phyloP scores from a whole-genome alignment of 2,113 vertebrate genomes.

The Gadus macrocephalus region DNA sequence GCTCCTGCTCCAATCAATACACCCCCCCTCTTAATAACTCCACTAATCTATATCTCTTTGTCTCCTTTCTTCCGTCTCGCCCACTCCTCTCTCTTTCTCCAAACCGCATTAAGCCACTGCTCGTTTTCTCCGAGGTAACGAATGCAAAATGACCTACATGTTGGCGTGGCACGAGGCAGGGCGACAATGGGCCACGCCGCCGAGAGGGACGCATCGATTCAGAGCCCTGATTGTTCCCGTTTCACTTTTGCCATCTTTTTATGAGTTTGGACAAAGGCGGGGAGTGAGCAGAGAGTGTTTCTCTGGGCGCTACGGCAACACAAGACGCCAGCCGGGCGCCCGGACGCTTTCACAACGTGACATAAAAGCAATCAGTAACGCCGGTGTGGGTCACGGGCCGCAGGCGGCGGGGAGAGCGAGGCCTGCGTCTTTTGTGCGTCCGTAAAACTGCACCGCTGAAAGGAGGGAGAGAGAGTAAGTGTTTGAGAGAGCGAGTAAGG shows the following conservation, averaged over 20 bases:
- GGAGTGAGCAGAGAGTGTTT: not conserved
- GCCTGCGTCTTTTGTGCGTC: too few relatives aligned
- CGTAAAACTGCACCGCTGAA: too few relatives aligned
- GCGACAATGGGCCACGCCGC: conserved; percentile 28
- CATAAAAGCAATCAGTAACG: not conserved
- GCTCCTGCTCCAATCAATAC: conserved; percentile 86
- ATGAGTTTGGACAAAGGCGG: conserved; percentile 65
- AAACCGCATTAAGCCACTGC: conserved; percentile 79
- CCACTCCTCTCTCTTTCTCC: conserved; percentile 70
- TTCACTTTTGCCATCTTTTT: conserved; percentile 77
- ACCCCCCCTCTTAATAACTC: conserved; percentile 80
- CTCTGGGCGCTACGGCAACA: not conserved
- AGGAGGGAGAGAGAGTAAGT: too few relatives aligned
- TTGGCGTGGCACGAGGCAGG: conserved; percentile 74
- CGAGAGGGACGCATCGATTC: conserved; percentile 70
- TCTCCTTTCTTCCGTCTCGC: conserved; percentile 83
- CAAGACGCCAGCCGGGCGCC: not conserved
- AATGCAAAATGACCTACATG: conserved; percentile 85
- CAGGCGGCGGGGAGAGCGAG: not conserved
- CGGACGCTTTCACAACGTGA: not conserved
- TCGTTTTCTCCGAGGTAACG: conserved; percentile 62
- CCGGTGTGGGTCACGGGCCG: not conserved
- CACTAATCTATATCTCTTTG: conserved; percentile 97
- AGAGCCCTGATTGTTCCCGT: conserved; percentile 74
- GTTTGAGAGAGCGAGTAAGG: too few relatives aligned